Conservation (phyloP, 2,113 vertebrate species). For the Mirounga angustirostris region DNA sequence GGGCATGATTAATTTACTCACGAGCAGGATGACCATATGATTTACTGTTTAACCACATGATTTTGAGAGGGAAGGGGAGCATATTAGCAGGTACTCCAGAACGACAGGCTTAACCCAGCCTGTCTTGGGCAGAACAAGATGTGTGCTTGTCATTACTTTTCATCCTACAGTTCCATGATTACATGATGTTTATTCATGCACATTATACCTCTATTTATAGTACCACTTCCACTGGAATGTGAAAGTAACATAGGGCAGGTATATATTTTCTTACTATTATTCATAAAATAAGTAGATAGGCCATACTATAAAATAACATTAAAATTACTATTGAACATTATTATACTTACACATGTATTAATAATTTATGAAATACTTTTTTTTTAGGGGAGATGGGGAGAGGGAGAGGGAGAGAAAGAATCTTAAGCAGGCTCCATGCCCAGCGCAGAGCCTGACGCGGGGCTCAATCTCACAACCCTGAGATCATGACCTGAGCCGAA, state of each 20-base stretch:
- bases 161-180: accelerated
- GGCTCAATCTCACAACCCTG: not conserved
- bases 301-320: not conserved
- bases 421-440: not conserved
- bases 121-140: not conserved
- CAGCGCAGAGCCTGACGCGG: not conserved
- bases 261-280: not conserved
- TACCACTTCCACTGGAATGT: not conserved
- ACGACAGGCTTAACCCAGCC: accelerated
- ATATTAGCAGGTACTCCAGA: accelerated
- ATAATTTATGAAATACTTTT: not conserved
- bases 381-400: not conserved
- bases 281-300: not conserved
- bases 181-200: not conserved
- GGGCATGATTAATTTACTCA: not conserved
- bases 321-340: not conserved
- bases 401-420: not conserved
- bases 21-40: not conserved
- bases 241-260: not conserved
- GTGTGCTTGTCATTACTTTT: not conserved
- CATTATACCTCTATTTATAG: not conserved
- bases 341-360: not conserved
- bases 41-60: accelerated
- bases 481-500: not conserved
- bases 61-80: not conserved